These are phyloP conservation scores for Crotalus tigris DNA, from an alignment of 2,113 vertebrate genomes.

Conservation along the genomic window DNA sequence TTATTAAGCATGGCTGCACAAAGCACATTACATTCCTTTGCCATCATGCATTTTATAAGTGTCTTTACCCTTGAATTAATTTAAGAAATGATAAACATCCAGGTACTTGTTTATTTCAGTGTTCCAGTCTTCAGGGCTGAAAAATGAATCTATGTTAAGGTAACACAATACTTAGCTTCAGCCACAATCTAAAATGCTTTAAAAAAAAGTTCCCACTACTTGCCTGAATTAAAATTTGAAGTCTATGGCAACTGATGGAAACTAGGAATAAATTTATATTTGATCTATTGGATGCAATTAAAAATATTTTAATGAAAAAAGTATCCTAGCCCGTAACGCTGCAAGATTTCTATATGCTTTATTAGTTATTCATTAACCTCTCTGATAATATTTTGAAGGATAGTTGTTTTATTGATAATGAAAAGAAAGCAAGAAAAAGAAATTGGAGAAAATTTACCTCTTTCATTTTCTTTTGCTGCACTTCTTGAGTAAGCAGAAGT, in stretches of 20 bases:
- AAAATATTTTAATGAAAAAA: not conserved
- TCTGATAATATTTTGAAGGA: not conserved
- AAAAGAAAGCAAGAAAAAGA: not conserved
- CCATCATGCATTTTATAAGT: slow-evolving; percentile 13
- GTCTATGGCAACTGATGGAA: not conserved
- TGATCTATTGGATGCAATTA: not conserved
- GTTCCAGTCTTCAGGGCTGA: slow-evolving; percentile 13
- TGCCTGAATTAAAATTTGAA: not conserved
- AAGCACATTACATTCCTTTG: slow-evolving; percentile 5
- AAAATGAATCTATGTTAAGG: slow-evolving; percentile 21
- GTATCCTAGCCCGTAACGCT: not conserved
- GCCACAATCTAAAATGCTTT: not conserved
- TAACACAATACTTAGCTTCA: slow-evolving; percentile 35
- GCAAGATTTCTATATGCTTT: not conserved
- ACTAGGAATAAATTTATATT: not conserved
- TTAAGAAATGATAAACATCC: slow-evolving; percentile 32
- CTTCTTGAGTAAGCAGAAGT: slow-evolving; percentile 89
- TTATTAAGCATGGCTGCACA: not conserved
- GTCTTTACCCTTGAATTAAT: slow-evolving; percentile 28
- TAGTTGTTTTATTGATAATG: not conserved
- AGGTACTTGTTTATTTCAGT: slow-evolving; percentile 19
- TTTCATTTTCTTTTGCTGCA: slow-evolving; percentile 84
- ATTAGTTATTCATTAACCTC: not conserved
- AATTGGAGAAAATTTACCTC: slow-evolving; percentile 73
- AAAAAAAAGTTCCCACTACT: not conserved